Evolutionary conservation across 2,113 vertebrate species (phyloP), one percentile per base, ranked within the genome.

Genomic region (Phalacrocorax brasilianus): DNA sequence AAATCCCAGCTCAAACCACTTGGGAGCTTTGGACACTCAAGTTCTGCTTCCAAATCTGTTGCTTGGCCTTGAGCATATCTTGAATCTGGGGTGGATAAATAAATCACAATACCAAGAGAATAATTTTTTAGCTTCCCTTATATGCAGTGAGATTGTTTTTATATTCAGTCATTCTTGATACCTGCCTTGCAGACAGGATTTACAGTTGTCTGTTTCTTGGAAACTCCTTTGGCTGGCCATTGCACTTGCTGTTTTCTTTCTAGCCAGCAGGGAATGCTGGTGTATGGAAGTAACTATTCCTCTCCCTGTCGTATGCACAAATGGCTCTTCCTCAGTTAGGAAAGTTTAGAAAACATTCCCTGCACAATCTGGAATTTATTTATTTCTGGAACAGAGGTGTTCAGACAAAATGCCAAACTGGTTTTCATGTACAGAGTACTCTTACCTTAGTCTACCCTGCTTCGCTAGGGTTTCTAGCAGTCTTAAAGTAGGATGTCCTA

Each of bases 261-360:
- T n/a, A 96, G 76, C 88, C 95, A 92, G 92, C 73, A 97, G 95
- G 73, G 91, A 97, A 96, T 97, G 92, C 91, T 96, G 85, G 76
- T 94, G 93, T 32, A 82, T 91, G 94, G 79, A 97, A 81, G 70
- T 52, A 96, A 90, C 38, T 83, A 59, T 89, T 50, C 30, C 26
- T 58, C 50, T 79, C 44, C 11, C 13, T 61, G 2, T 56, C 38
- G 16, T 9, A 32, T 7, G 9, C 79, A 97, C 65, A 88, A 91
- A 63, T 50, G 28, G 35, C 26, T 94, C 42, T 55, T 93, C 38
- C n/a, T 70, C 26, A 19, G 30, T 40, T n/a, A 74, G 35, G 58
- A 65, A 85, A 96, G 30, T 32, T 68, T 1, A 81, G 58, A 78
- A 83, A 87, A 68, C 47, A 52, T 49, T 84, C 47, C 35, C 65